phyloP scores from a whole-genome alignment of 2,113 vertebrate species.

The Rhinoderma darwinii region DNA sequence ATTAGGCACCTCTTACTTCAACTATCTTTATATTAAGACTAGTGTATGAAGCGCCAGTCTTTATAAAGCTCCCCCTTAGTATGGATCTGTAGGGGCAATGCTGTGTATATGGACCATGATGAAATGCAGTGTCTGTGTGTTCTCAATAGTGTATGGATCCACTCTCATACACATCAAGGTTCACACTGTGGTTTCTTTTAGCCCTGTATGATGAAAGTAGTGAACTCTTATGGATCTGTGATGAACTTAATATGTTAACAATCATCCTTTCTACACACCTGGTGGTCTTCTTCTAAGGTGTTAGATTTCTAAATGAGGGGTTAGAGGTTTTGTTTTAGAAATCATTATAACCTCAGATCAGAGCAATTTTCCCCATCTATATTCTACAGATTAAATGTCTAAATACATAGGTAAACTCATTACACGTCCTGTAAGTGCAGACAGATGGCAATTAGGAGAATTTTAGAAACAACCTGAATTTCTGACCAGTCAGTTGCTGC shows the following conservation, averaged over 20 bases:
- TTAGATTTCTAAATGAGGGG: conserved; percentile 32
- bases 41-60: no score
- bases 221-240: background rate
- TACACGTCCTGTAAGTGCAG: conserved; percentile 30
- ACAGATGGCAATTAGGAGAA: conserved; percentile 41
- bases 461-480: background rate
- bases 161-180: background rate
- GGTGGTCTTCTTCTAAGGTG: conserved; percentile 8
- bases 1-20: no score
- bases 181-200: background rate
- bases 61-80: no score
- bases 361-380: conserved; percentile 14
- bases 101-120: no score
- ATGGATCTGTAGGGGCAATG: no score
- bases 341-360: conserved; percentile 31
- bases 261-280: conserved; percentile 10
- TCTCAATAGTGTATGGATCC: background rate
- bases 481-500: background rate
- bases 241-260: background rate
- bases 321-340: conserved; percentile 43
- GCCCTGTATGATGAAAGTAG: background rate
- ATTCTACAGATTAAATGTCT: conserved; percentile 19
- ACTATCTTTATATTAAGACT: no score
- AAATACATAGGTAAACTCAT: conserved; percentile 51
- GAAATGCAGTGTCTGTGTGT: no score